Evolutionary conservation across 2,888 invertebrate species (phyloP), one percentile per base, ranked within the genome.

Genomic region (Microctonus brassicae): DNA sequence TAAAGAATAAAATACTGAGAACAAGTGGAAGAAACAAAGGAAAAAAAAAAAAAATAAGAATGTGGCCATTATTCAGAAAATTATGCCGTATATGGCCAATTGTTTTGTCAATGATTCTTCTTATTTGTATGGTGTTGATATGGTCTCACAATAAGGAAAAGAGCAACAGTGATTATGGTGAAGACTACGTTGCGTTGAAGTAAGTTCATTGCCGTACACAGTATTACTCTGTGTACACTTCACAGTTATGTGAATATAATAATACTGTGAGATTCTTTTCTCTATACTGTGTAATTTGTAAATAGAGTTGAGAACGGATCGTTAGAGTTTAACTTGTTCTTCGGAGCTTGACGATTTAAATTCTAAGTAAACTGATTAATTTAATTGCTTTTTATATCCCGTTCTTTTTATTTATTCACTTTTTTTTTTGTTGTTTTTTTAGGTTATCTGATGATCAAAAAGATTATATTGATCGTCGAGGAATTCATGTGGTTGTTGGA

Each of bases 401-500:
- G 29, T 53, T 17, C 70, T 36, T 17, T 63, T 39, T 13, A 24
- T 55, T 62, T 53, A 58, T 73, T 62, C 33, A 58, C n/a, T 42
- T 3, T 5, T 29, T 5, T 5, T 29, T 29, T 3, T 11, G 22
- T 39, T 53, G 22, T 57, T 53, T 53, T 11, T 71, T 73, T 69
- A 93, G 93, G 78, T 84, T 91, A 73, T 87, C 89, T 75, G 90
- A 89, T 77, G 90, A 91, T 82, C 92, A 93, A 83, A 90, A 91
- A 79, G 93, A 94, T 77, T 93, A 93, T 86, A 89, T 93, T 26
- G 93, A 94, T 86, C 90, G 90, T 69, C 90, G 90, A 83, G 94
- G 94, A n/a, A 92, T 95, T 87, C 92, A 92, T 84, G 94, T 96
- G 6, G 93, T 97, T 64, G 94, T 97, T 26, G 97, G 96, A 1